Conservation (phyloP, 2,888 invertebrate genomes). For the Agrilus biguttatus region DNA sequence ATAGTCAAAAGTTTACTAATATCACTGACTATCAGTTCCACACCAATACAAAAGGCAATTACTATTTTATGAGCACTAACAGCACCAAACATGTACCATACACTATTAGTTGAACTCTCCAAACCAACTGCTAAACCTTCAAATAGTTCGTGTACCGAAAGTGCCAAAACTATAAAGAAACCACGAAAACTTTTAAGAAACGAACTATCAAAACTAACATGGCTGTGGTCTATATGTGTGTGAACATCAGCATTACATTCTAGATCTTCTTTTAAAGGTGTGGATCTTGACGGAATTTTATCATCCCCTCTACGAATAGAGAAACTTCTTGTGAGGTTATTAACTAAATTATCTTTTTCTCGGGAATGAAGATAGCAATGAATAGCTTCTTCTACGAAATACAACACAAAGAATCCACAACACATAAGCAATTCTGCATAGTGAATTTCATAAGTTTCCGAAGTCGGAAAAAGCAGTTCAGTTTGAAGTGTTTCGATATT, state of each 20-base stretch:
- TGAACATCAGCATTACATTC: constrained; percentile 11
- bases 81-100: constrained; percentile 73
- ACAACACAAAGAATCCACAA: constrained; percentile 61
- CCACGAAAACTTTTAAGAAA: constrained; percentile 42
- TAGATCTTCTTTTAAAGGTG: constrained; percentile 4
- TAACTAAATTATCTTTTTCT: constrained; percentile 14
- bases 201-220: constrained; percentile 18
- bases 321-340: constrained; percentile 20
- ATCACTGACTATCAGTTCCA: constrained; percentile 61
- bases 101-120: constrained; percentile 44
- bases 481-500: constrained; percentile 45
- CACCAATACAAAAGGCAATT: constrained; percentile 76
- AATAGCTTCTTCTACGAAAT: constrained; percentile 65
- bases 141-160: constrained; percentile 75
- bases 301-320: constrained; percentile 21
- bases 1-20: constrained; percentile 47
- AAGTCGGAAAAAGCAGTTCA: constrained; percentile 30
- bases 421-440: constrained; percentile 61
- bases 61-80: constrained; percentile 76
- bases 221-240: constrained; percentile 19
- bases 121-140: constrained; percentile 75
- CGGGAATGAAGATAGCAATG: constrained; percentile 48
- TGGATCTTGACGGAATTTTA: constrained; percentile 5
- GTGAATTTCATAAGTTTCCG: constrained; percentile 36
- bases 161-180: constrained; percentile 64